phyloP scores from a whole-genome alignment of 2,888 invertebrate species.

The Xylota segnis region DNA sequence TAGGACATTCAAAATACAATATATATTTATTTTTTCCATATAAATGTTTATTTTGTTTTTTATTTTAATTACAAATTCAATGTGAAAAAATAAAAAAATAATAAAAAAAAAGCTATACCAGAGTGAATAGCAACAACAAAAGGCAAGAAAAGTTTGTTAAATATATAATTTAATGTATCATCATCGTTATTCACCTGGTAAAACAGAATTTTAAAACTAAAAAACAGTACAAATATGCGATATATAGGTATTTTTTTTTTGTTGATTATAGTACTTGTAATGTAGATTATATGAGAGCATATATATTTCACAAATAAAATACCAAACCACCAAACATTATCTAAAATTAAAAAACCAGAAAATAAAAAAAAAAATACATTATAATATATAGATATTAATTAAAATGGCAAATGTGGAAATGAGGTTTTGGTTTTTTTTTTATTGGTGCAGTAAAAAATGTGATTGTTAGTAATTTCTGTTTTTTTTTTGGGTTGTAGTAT shows the following conservation, averaged over 20 bases:
- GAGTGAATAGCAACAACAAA: slow-evolving; percentile 59
- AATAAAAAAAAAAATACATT: slow-evolving; percentile 67
- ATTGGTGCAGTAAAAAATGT: slow-evolving; percentile 53
- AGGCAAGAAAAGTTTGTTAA: slow-evolving; percentile 24
- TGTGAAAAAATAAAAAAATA: slow-evolving; percentile 47
- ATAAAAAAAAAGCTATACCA: slow-evolving; percentile 54
- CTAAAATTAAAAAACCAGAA: slow-evolving; percentile 74
- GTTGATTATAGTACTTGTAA: slow-evolving; percentile 61
- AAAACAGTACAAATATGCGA: slow-evolving; percentile 66
- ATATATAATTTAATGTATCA: slow-evolving; percentile 28
- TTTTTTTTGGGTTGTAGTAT: background rate
- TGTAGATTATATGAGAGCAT: slow-evolving; percentile 69
- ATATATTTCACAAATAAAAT: slow-evolving; percentile 74
- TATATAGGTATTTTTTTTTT: slow-evolving; percentile 31
- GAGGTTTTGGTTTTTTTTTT: slow-evolving; percentile 25
- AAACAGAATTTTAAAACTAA: slow-evolving; percentile 50
- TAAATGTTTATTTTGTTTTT: slow-evolving; percentile 25
- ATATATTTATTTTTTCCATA: slow-evolving; percentile 12
- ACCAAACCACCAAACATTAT: slow-evolving; percentile 77
- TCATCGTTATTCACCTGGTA: slow-evolving; percentile 55
- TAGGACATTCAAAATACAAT: slow-evolving; percentile 64
- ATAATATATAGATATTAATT: slow-evolving; percentile 65
- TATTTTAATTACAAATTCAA: slow-evolving; percentile 57
- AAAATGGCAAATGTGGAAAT: slow-evolving; percentile 64
- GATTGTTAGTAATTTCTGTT: slow-evolving; percentile 21